These are phyloP conservation scores for Lagopus leucura DNA, from an alignment of 2,113 vertebrate genomes.

Conservation along the genomic window DNA sequence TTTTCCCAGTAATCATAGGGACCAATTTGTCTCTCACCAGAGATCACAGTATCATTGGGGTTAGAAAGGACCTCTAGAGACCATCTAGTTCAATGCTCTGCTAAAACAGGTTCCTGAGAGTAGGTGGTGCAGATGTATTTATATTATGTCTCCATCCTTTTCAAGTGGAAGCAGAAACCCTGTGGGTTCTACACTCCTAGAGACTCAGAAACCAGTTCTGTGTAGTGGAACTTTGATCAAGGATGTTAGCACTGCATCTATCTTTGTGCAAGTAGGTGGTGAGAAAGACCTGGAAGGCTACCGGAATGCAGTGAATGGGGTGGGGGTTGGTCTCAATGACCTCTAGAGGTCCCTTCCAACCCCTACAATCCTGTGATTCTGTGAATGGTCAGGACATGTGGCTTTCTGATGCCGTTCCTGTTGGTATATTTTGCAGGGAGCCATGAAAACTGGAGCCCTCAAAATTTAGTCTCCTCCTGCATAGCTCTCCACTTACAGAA, in stretches of 20 bases:
- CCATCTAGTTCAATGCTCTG: neutral
- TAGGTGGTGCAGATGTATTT: constrained; percentile 3
- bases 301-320: neutral
- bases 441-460: neutral
- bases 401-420: neutral
- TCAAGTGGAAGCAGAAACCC: neutral
- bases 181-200: neutral
- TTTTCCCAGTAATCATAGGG: neutral
- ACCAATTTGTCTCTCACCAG: neutral
- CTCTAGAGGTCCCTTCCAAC: too few species aligned
- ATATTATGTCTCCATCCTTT: neutral
- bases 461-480: neutral
- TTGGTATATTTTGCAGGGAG: neutral
- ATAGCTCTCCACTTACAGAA: neutral
- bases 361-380: too few species aligned
- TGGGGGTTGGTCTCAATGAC: too few species aligned
- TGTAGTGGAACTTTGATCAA: neutral
- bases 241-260: neutral
- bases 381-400: neutral
- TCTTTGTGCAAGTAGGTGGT: neutral
- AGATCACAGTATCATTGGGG: neutral
- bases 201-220: neutral
- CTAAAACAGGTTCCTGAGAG: neutral
- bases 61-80: neutral
- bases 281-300: neutral